Evolutionary conservation across 1,140 invertebrate genomes (phyloP), one percentile per base, ranked within the genome.

Genomic region (Drosophila neocordata): DNA sequence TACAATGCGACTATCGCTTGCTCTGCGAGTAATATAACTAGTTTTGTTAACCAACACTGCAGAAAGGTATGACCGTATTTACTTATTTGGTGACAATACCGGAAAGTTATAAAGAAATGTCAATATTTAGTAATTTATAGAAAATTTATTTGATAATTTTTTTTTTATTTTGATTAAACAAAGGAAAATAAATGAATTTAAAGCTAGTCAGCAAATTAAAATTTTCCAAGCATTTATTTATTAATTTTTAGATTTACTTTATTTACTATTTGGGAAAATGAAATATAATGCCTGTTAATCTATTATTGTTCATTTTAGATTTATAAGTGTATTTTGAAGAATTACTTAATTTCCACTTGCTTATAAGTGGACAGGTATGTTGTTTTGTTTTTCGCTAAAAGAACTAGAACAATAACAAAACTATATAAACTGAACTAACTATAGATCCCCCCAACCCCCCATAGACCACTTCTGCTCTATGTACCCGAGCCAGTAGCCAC

Each of bases 311-410:
- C 8, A 55, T 34, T 35, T 12, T 13, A 18, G 7, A 35, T 11
- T 11, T 55, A 18, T 0, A 11, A 56, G 13, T 9, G 27, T 56
- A 56, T 34, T 48, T 48, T 18, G 9, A 56, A 34, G 31, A 56
- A 55, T 41, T 68, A 60, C 67, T 63, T 13, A 38, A 41, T 76
- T 72, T 64, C 64, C 60, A 72, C 44, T 72, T 59, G 53, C 9
- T 53, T 24, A 12, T 13, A 59, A 58, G 57, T 66, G 64, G 31
- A 9, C 62, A 34, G 41, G 20, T 67, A 73, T 76, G 60, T 76
- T 76, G 38, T 73, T 77, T 73, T 56, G 65, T 51, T 70, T 56
- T 61, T 51, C 51, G 38, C 52, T 41, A 13, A 69, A 69, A 24
- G 24, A 65, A 53, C 24, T 67, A 38, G 15, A 13, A 63, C 18